A percentile compares a stretch with the other conserved stretches of the same genome.
These are phyloP conservation scores for Sthenelais limicola DNA, from an alignment of 2,888 invertebrate species.

Conservation along the genomic window DNA sequence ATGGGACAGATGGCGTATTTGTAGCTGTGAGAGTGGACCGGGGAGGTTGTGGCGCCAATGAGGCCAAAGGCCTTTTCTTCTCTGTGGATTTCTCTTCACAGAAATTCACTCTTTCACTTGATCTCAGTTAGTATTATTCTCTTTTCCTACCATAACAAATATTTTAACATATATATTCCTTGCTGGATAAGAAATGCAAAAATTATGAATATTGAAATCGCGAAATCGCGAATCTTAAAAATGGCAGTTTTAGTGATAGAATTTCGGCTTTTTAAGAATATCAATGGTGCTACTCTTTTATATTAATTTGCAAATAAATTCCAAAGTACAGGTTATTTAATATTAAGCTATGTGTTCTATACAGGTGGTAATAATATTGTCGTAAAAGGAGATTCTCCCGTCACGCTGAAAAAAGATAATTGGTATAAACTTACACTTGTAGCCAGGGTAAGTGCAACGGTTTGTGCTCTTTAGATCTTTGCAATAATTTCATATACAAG, in stretches of 20 bases:
- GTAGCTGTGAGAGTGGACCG: conserved; percentile 62
- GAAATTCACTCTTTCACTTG: conserved; percentile 52
- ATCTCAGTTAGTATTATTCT: conserved; percentile 57
- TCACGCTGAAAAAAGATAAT: conserved; percentile 41
- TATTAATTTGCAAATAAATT: too few species aligned
- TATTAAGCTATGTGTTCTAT: not conserved
- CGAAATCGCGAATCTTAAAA: too few species aligned
- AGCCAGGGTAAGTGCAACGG: conserved; percentile 44
- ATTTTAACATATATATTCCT: too few species aligned
- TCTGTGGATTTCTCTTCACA: conserved; percentile 50
- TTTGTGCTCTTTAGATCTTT: too few species aligned
- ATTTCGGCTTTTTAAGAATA: too few species aligned
- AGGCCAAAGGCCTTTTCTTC: conserved; percentile 63
- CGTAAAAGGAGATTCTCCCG: conserved; percentile 13
- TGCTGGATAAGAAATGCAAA: too few species aligned
- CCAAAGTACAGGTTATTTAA: too few species aligned
- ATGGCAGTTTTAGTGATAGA: too few species aligned
- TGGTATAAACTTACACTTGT: conserved; percentile 46
- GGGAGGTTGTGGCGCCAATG: conserved; percentile 62
- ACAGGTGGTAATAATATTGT: conserved; percentile 35
- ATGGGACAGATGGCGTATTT: conserved; percentile 62
- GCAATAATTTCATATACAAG: too few species aligned
- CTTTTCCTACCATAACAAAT: too few species aligned
- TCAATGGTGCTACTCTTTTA: too few species aligned
- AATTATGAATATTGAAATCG: too few species aligned